Evolutionary conservation across 2,797 vertebrate genomes (phyloP), one percentile per base, ranked within the genome.

Genomic region (Dendrocincla fuliginosa): DNA sequence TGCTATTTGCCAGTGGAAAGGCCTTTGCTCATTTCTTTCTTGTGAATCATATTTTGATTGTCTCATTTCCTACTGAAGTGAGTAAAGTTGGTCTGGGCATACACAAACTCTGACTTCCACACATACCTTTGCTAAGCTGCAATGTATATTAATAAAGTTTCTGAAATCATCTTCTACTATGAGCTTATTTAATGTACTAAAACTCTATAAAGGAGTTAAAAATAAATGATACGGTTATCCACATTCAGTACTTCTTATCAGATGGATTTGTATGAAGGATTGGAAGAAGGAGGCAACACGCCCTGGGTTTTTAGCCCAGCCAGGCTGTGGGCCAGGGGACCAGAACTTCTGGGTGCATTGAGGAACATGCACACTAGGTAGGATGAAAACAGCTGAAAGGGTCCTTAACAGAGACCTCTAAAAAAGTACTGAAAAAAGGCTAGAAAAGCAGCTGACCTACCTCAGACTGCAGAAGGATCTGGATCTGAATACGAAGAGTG

Each of bases 31-130:
- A 44, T 90, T 90, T 94, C 73, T 87, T 89, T 91, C 60, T 82
- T 84, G 49, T 91, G 90, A 95, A 75, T 95, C 55, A 61, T 84
- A 76, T 52, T 94, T 93, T 65, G 73, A 84, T 93, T 80, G 67
- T 91, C 74, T 82, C 44, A 20, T 93, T 94, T 95, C 67, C 83
- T 73, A 46, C 49, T 76, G 46, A 63, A 90, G 74, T 82, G 39
- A 84, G 79, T 93, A 57, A 91, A 95, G 55, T 76, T 24, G 44
- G 86, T 83, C 82, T 95, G 63, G 53, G 37, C 59, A 49, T 82
- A 82, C 47, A 44, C 8, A 59, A 46, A 11, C 27, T 81, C 25
- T 81, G 76, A 65, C 70, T 84, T 91, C 25, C n/a, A n/a, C 47
- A 42, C 12, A 37, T 52, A 87, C 17, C 20, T 94, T 77, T 93